Evolutionary conservation across 2,113 vertebrate species (phyloP).

Genomic region (Hippolais icterina): DNA sequence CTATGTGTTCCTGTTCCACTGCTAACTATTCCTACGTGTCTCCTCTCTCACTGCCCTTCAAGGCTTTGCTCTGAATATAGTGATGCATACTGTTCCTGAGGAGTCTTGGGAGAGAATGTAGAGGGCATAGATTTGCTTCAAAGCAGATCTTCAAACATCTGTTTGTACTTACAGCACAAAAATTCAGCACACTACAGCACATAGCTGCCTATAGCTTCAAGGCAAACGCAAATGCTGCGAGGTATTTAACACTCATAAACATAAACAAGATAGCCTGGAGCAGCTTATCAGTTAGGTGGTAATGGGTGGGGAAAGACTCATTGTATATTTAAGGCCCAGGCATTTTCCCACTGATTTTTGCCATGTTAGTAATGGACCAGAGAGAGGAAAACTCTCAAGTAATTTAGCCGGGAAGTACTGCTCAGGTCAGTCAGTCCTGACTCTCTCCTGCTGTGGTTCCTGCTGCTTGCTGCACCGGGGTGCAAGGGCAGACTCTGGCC

Average conservation of each 20-base stretch:
- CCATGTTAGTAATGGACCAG: neutral
- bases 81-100: neutral
- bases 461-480: neutral
- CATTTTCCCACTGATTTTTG: neutral
- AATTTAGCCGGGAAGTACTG: neutral
- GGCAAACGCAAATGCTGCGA: conserved; percentile 58
- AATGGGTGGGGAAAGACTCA: neutral
- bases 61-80: neutral
- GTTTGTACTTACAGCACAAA: conserved; percentile 60
- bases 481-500: neutral
- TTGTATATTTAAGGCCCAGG: neutral
- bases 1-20: neutral
- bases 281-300: neutral
- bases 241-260: conserved; percentile 48
- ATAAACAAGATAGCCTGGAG: conserved; percentile 27
- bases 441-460: neutral
- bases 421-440: neutral
- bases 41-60: neutral
- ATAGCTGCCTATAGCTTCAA: conserved; percentile 67
- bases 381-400: neutral
- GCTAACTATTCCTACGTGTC: neutral
- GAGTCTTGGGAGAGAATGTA: conserved; percentile 36
- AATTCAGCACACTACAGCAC: conserved; percentile 62
- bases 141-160: conserved; percentile 70
- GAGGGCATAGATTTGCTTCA: conserved; percentile 50